Conservation (phyloP, 2,113 vertebrate species). For the Condylura cristata region DNA sequence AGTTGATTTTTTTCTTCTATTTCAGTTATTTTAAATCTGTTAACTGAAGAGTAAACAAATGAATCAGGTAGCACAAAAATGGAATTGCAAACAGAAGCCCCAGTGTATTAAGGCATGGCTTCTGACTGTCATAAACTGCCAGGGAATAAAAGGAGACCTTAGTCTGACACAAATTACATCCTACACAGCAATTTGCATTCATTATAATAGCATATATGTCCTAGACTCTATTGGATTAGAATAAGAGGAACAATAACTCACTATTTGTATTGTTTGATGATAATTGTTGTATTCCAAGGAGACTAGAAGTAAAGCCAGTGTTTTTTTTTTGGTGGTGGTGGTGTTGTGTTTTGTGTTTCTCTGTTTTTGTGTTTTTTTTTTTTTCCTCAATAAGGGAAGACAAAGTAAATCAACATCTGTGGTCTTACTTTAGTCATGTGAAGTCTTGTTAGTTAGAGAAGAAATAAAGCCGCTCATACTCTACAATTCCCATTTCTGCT, state of each 20-base stretch:
- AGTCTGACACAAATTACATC: background rate
- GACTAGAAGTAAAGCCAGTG: slow-evolving; percentile 31
- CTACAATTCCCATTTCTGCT: slow-evolving; percentile 28
- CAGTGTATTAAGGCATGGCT: background rate
- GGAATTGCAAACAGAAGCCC: background rate
- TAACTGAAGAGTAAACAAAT: background rate
- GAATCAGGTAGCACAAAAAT: background rate
- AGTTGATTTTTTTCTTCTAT: background rate
- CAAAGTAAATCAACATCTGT: slow-evolving; percentile 30
- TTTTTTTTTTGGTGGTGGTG: slow-evolving; percentile 56
- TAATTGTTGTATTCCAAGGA: slow-evolving; percentile 44
- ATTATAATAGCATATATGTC: background rate
- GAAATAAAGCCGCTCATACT: background rate
- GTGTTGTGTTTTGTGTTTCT: too few relatives aligned
- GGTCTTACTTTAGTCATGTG: background rate
- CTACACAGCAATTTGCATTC: slow-evolving; percentile 24
- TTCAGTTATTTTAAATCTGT: background rate
- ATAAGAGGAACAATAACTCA: background rate
- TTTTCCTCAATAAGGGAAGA: slow-evolving; percentile 26
- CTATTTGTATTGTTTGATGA: slow-evolving; percentile 51
- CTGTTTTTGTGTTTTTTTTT: too few relatives aligned
- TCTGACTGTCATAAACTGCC: background rate
- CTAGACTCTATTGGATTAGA: background rate
- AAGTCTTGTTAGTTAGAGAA: slow-evolving; percentile 53
- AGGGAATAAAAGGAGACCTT: background rate